Conservation (phyloP, 2,888 invertebrate species). For the Athalia rosae region DNA sequence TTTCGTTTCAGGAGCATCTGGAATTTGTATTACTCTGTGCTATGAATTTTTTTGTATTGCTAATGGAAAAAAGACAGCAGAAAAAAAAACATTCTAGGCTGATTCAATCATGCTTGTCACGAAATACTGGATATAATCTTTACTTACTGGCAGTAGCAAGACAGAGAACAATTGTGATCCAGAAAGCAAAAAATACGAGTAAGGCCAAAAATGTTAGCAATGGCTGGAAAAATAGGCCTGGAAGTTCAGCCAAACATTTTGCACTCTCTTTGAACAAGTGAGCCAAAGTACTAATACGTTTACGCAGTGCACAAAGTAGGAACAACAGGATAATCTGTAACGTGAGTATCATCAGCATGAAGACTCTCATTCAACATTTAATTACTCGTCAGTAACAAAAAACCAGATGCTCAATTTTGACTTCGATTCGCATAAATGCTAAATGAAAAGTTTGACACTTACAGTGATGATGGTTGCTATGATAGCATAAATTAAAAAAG, state of each 20-base stretch:
- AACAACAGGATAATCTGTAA: slow-evolving; percentile 83
- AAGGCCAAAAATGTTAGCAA: slow-evolving; percentile 88
- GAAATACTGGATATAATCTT: neutral
- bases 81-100: slow-evolving; percentile 17
- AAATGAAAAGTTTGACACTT: slow-evolving; percentile 69
- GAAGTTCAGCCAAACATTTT: slow-evolving; percentile 88
- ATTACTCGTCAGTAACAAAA: neutral
- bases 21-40: slow-evolving; percentile 44
- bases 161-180: slow-evolving; percentile 90
- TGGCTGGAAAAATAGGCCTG: slow-evolving; percentile 90
- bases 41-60: slow-evolving; percentile 2
- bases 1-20: slow-evolving; percentile 72
- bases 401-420: slow-evolving; percentile 3
- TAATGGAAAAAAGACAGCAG: slow-evolving; percentile 13
- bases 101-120: neutral
- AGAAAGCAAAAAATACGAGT: slow-evolving; percentile 87
- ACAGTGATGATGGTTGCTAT: slow-evolving; percentile 92
- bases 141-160: slow-evolving; percentile 89
- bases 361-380: too few species aligned
- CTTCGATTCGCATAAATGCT: slow-evolving; percentile 42
- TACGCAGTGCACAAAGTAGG: slow-evolving; percentile 85
- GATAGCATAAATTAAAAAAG: slow-evolving; percentile 89
- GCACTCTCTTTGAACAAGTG: slow-evolving; percentile 93
- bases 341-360: neutral
- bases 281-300: slow-evolving; percentile 88